These are phyloP conservation scores for Chlorodrepanis virens DNA, from an alignment of 2,113 vertebrate species.

Conservation along the genomic window DNA sequence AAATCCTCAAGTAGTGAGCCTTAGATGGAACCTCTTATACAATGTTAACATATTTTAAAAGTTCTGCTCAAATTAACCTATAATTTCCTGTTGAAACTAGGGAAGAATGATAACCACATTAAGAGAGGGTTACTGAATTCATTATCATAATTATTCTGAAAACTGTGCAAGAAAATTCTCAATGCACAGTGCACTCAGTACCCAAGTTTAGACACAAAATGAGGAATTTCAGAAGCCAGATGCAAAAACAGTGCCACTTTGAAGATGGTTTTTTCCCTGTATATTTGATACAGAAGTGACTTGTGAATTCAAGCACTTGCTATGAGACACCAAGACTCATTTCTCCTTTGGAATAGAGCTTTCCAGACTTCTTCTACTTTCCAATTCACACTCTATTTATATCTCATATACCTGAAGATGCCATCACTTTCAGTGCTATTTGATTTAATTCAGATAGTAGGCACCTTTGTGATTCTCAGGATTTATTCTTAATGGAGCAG, in stretches of 20 bases:
- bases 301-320: neutral
- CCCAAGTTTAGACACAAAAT: neutral
- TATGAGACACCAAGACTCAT: neutral
- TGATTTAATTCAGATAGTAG: neutral
- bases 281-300: neutral
- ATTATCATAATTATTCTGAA: neutral
- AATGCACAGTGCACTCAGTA: neutral
- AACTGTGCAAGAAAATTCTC: neutral
- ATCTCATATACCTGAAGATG: neutral
- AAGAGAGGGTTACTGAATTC: slow-evolving; percentile 7
- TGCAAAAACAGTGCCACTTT: neutral
- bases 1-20: neutral
- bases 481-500: neutral
- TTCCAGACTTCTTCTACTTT: neutral
- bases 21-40: neutral
- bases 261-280: neutral
- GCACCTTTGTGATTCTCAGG: neutral
- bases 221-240: neutral
- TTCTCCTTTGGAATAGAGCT: neutral
- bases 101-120: slow-evolving; percentile 23
- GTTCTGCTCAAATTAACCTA: neutral
- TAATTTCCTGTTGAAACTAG: neutral
- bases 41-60: slow-evolving; percentile 24
- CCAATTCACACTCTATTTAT: neutral
- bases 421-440: neutral